Percentiles rank a stretch among this genome's conserved stretches.
Conservation (phyloP, 2,113 vertebrate species). For the Podarcis cretensis region DNA sequence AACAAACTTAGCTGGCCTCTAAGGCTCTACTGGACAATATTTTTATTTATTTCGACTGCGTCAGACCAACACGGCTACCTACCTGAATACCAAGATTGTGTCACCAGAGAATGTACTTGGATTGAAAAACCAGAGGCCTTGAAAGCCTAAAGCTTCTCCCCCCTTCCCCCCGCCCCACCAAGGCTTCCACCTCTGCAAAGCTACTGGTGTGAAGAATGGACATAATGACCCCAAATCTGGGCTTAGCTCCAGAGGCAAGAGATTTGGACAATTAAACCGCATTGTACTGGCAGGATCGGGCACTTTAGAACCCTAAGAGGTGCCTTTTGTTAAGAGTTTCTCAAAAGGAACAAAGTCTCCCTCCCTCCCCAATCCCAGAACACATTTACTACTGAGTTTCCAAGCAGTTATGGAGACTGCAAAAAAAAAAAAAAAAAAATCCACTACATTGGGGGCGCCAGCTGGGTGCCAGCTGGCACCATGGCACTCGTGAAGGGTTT, state of each 20-base stretch:
- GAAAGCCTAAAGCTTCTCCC: neutral
- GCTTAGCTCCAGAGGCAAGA: neutral
- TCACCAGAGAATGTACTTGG: neutral
- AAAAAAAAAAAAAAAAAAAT: neutral
- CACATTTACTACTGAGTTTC: neutral
- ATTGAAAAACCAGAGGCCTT: neutral
- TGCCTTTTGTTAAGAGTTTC: neutral
- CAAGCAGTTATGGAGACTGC: neutral
- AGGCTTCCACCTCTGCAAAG: neutral
- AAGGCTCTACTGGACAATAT: no score
- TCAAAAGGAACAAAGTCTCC: neutral
- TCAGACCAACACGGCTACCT: no score
- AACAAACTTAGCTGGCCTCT: no score
- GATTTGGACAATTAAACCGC: neutral
- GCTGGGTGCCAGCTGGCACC: no score
- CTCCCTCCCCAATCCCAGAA: neutral
- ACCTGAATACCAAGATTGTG: neutral
- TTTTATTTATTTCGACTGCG: no score
- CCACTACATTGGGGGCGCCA: neutral
- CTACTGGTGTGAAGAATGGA: neutral
- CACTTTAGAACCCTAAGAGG: neutral
- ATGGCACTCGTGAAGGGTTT: no score
- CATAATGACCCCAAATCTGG: fast-evolving
- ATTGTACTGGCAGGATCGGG: neutral
- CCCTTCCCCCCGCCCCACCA: no score